A percentile compares a stretch with the other conserved stretches of the same genome.
Evolutionary conservation across 2,888 invertebrate species (phyloP).

Genomic region (Mycalesis mineus): DNA sequence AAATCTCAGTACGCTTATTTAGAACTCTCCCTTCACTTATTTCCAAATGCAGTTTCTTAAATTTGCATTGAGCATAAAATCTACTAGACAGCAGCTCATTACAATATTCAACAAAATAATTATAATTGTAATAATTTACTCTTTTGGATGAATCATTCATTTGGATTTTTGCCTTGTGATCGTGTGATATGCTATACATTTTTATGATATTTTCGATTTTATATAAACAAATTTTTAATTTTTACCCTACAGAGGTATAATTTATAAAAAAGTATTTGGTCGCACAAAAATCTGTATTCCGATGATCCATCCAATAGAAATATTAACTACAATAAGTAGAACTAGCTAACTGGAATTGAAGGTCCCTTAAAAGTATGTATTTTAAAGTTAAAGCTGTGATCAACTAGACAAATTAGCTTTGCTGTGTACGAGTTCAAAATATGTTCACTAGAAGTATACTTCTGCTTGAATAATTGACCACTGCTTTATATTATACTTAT

Average conservation of each 20-base stretch:
- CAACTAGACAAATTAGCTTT: conserved; percentile 52
- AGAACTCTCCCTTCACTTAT: conserved; percentile 73
- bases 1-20: conserved; percentile 55
- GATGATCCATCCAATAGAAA: conserved; percentile 66
- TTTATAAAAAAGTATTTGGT: conserved; percentile 74
- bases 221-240: conserved; percentile 61
- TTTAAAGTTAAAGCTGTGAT: conserved; percentile 66
- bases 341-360: conserved; percentile 77
- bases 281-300: conserved; percentile 56
- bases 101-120: conserved; percentile 71
- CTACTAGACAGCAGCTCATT: conserved; percentile 66
- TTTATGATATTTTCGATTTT: conserved; percentile 68
- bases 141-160: conserved; percentile 59
- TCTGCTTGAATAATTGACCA: conserved; percentile 62
- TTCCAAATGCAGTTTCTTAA: conserved; percentile 70
- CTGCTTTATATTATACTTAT: conserved; percentile 69
- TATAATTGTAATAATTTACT: conserved; percentile 63
- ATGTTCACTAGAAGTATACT: conserved; percentile 15
- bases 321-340: conserved; percentile 75
- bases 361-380: conserved; percentile 78
- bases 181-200: conserved; percentile 72
- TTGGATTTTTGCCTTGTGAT: conserved; percentile 50
- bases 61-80: conserved; percentile 68
- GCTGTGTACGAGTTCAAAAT: conserved; percentile 7
- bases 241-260: conserved; percentile 66